phyloP scores from a whole-genome alignment of 2,113 vertebrate genomes.

The Tinamus guttatus region DNA sequence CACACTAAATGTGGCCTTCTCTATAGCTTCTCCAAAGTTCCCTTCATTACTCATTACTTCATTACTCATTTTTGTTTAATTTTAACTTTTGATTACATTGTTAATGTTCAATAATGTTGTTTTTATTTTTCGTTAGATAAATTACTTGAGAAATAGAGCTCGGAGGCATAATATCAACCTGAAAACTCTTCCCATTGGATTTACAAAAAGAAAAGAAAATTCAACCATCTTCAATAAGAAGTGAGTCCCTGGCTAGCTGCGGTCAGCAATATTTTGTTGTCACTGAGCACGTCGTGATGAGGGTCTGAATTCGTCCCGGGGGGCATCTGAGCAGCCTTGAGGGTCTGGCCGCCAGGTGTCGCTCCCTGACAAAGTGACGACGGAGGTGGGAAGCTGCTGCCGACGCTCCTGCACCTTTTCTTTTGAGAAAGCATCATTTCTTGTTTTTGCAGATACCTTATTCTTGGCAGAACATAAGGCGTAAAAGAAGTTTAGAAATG shows the following conservation, averaged over 20 bases:
- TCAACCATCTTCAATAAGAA: conserved; percentile 82
- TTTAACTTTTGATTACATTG: not conserved
- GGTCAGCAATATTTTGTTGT: not conserved
- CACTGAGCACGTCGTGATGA: not conserved
- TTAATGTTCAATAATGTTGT: not conserved
- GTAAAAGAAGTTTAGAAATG: not conserved
- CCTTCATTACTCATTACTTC: not conserved
- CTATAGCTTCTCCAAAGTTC: not conserved
- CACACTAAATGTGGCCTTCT: not conserved
- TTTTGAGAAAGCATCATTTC: too few relatives aligned
- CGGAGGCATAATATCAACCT: conserved; percentile 84
- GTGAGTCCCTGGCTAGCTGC: conserved; percentile 76
- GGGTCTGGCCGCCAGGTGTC: conserved; percentile 74
- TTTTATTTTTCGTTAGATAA: conserved; percentile 77
- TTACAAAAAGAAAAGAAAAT: conserved; percentile 91
- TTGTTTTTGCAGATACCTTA: not conserved
- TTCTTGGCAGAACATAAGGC: not conserved
- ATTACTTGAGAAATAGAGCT: conserved; percentile 82
- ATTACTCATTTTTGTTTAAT: not conserved
- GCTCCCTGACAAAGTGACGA: conserved; percentile 58
- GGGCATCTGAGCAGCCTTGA: not conserved
- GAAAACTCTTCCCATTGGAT: conserved; percentile 87
- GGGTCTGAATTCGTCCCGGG: not conserved
- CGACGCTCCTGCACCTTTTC: too few relatives aligned
- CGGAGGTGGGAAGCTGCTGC: too few relatives aligned